Percentiles rank a stretch among this genome's conserved stretches.
These are phyloP conservation scores for Panthera uncia DNA, from an alignment of 2,113 vertebrate species.

Conservation along the genomic window DNA sequence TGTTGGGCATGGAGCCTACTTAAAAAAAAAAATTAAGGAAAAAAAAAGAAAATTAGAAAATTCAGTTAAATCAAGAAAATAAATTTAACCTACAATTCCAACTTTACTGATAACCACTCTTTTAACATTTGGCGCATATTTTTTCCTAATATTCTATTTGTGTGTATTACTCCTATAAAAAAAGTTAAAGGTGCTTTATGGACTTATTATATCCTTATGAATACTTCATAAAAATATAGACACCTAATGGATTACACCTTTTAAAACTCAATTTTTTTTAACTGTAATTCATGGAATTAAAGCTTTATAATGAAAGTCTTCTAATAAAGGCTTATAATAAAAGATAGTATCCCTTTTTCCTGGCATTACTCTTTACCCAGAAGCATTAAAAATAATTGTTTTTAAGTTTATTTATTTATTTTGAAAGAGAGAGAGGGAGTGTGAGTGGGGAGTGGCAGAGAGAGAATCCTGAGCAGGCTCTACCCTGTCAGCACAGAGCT, in stretches of 20 bases:
- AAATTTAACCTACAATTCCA: not conserved
- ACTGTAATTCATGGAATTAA: not conserved
- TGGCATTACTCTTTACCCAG: not conserved
- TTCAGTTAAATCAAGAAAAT: slow-evolving; percentile 37
- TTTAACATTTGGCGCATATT: not conserved
- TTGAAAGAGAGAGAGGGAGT: too few relatives aligned
- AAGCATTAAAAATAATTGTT: not conserved
- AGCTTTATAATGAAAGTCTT: not conserved
- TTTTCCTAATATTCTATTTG: slow-evolving; percentile 14
- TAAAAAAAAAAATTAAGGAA: not conserved
- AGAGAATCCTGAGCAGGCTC: too few relatives aligned
- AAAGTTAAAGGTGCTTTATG: slow-evolving; percentile 23
- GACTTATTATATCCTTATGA: slow-evolving; percentile 21
- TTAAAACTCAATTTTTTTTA: not conserved
- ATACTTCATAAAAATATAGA: slow-evolving; percentile 4
- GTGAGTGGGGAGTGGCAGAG: too few relatives aligned
- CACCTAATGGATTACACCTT: not conserved
- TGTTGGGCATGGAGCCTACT: not conserved
- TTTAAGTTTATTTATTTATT: too few relatives aligned
- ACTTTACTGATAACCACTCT: not conserved
- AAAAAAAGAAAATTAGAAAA: not conserved
- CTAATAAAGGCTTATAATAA: not conserved
- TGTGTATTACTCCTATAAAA: not conserved
- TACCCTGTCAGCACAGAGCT: too few relatives aligned
- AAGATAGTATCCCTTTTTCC: not conserved